Evolutionary conservation across 1,140 invertebrate genomes (phyloP), one percentile per base, ranked within the genome.

Genomic region (Meloidogyne hapla): DNA sequence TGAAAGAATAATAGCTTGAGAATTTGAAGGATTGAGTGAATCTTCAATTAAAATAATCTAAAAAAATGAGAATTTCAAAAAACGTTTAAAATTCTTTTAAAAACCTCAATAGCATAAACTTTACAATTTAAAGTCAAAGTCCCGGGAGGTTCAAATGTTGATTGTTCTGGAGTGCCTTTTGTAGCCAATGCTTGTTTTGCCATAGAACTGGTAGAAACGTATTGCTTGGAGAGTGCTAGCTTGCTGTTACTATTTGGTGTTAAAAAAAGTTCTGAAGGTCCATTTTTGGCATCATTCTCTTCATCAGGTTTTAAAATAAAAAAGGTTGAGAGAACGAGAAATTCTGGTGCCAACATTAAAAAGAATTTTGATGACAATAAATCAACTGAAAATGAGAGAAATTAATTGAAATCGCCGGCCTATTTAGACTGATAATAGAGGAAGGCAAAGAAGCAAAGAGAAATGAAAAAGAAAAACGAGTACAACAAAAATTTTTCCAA

Each of bases 1-100:
- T 88, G 96, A 93, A 2, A 98, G 89, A 65, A 97, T 91, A n/a
- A 98, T 90, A 21, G 93, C 93, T 84, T 93, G 92, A 13, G 93
- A 93, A 83, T 93, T 90, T 18, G 92, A 90, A 80, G 85, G 83
- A 18, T 93, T 91, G 77, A 79, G 93, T 84, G 96, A 91, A 79
- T 93, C 92, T 88, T 98, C 95, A 0, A 98, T 92, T 6, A 98
- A 88, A 78, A 97, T 92, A 67, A 98, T 21, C 65, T 67, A n/a
- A n/a, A n/a, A n/a, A n/a, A n/a, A n/a, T n/a, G n/a, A n/a, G n/a
- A n/a, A n/a, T n/a, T n/a, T n/a, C n/a, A n/a, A n/a, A n/a, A n/a
- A n/a, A n/a, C n/a, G n/a, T n/a, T n/a, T n/a, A n/a, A n/a, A n/a
- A n/a, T n/a, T n/a, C n/a, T n/a, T n/a, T n/a, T n/a, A n/a, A n/a